These are phyloP conservation scores for Drosophila rubida DNA, from an alignment of 2,888 invertebrate species.

Conservation along the genomic window DNA sequence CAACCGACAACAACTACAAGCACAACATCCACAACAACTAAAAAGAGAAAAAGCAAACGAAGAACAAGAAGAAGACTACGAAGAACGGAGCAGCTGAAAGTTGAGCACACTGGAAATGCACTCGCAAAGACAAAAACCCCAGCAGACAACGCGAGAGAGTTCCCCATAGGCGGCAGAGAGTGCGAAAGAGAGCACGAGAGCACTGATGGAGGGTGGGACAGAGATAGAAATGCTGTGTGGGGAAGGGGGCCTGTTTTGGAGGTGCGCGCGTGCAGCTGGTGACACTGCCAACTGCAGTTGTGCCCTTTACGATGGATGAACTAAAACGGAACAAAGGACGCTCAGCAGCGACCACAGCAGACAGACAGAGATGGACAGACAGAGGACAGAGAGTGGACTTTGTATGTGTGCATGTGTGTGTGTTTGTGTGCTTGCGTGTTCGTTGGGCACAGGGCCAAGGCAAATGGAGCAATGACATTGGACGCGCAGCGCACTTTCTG, in stretches of 20 bases:
- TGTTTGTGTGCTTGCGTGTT: background rate
- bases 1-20: conserved; percentile 39
- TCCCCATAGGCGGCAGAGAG: conserved; percentile 6
- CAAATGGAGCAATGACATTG: conserved; percentile 72
- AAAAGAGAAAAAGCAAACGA: conserved; percentile 29
- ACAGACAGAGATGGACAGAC: conserved; percentile 3
- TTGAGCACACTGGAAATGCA: conserved; percentile 59
- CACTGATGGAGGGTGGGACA: background rate
- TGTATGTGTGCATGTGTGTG: background rate
- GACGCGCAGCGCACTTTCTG: conserved; percentile 11
- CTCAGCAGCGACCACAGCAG: conserved; percentile 6
- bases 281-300: conserved; percentile 54
- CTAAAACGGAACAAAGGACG: conserved; percentile 62
- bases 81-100: conserved; percentile 60
- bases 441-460: conserved; percentile 75
- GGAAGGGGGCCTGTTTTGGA: conserved; percentile 24
- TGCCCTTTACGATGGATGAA: conserved; percentile 41
- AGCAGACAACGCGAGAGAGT: conserved; percentile 37
- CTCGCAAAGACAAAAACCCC: conserved; percentile 44
- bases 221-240: background rate
- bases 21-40: conserved; percentile 17
- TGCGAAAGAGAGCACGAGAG: conserved; percentile 13
- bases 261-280: conserved; percentile 68
- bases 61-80: conserved; percentile 15
- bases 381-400: background rate